Percentiles rank a stretch among this genome's conserved stretches.
These are phyloP conservation scores for Knipowitschia caucasica DNA, from an alignment of 2,797 vertebrate genomes.

Conservation along the genomic window DNA sequence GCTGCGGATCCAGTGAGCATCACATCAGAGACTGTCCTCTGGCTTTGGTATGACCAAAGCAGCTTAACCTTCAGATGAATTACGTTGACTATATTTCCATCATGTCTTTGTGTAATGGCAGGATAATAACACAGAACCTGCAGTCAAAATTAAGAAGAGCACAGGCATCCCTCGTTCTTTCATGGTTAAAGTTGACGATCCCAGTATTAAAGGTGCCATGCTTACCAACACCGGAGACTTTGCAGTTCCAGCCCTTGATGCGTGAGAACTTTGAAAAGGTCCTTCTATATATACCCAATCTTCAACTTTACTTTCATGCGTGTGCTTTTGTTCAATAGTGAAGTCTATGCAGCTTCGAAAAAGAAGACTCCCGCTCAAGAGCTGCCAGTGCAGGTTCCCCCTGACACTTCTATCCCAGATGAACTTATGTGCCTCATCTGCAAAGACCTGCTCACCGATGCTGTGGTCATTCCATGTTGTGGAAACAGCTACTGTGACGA, in stretches of 20 bases:
- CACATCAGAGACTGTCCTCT: conserved; percentile 95
- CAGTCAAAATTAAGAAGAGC: conserved; percentile 91
- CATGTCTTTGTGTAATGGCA: conserved; percentile 49
- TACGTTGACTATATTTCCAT: not conserved
- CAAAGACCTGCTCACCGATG: conserved; percentile 90
- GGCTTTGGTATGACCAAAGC: conserved; percentile 79
- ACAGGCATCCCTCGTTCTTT: conserved; percentile 96
- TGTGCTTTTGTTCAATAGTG: conserved; percentile 59
- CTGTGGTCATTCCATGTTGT: conserved; percentile 96
- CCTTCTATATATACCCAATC: not conserved
- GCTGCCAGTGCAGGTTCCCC: conserved; percentile 76
- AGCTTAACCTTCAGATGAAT: not conserved
- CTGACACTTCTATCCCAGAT: conserved; percentile 86
- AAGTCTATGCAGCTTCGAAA: conserved; percentile 94
- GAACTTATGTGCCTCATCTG: conserved; percentile 94
- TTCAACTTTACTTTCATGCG: not conserved
- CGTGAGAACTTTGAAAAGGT: conserved; percentile 76
- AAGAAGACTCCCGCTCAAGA: conserved; percentile 93
- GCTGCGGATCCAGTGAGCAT: conserved; percentile 92
- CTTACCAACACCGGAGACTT: conserved; percentile 94
- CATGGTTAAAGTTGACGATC: conserved; percentile 96
- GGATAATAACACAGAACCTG: conserved; percentile 90
- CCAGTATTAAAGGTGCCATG: conserved; percentile 95
- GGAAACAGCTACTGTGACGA: conserved; percentile 98
- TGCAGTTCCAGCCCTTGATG: conserved; percentile 92